phyloP scores from a whole-genome alignment of 2,113 vertebrate genomes.

The Osmerus eperlanus region DNA sequence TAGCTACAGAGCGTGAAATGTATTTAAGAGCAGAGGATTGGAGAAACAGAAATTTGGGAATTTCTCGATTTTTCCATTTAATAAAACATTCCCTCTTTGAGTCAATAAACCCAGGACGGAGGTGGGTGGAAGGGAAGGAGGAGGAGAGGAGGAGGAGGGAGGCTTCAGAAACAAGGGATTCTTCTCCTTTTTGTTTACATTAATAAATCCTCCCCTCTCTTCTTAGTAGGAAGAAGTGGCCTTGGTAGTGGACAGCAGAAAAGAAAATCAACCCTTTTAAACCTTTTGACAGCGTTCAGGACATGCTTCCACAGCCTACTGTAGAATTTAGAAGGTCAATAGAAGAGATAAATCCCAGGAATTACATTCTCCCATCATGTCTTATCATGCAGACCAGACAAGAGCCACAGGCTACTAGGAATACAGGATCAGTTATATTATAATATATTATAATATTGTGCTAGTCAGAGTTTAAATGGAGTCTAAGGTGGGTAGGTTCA shows the following conservation, averaged over 20 bases:
- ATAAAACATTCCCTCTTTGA: constrained; percentile 53
- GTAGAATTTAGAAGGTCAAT: too few relatives aligned
- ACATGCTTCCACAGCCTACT: background rate
- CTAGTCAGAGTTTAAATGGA: background rate
- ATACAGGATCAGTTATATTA: background rate
- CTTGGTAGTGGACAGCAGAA: too few relatives aligned
- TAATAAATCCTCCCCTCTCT: background rate
- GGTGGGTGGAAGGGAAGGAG: background rate
- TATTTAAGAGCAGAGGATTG: constrained; percentile 63
- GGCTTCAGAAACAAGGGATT: constrained; percentile 18
- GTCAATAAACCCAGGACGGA: constrained; percentile 56
- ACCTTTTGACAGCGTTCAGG: too few relatives aligned
- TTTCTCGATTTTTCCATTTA: constrained; percentile 64
- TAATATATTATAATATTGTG: background rate
- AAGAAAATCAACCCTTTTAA: too few relatives aligned
- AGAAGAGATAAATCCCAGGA: too few relatives aligned
- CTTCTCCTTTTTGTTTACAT: constrained; percentile 5
- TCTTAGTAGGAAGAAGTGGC: background rate
- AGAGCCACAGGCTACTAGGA: background rate
- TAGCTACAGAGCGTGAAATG: constrained; percentile 66
- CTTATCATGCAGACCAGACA: background rate
- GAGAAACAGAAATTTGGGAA: constrained; percentile 57
- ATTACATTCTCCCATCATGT: background rate
- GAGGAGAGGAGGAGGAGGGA: too few relatives aligned
- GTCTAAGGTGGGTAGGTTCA: background rate